Evolutionary conservation across 2,888 invertebrate genomes (phyloP).

Genomic region (Podotricha telesiphe): DNA sequence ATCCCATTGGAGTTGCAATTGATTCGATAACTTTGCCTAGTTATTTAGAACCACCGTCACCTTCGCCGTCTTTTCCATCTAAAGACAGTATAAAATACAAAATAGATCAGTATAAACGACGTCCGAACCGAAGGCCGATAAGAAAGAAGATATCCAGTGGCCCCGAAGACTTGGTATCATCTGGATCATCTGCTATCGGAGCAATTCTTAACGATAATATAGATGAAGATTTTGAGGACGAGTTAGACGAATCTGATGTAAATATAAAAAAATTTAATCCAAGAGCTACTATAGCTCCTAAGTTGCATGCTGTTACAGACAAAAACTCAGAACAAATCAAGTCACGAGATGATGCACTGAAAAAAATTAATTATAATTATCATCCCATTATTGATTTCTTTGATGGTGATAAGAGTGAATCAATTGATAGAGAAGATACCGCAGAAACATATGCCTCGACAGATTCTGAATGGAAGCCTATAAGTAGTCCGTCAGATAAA

Average conservation of each 20-base stretch:
- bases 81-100: slow-evolving; percentile 70
- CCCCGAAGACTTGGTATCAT: slow-evolving; percentile 71
- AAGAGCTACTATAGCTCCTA: slow-evolving; percentile 68
- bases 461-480: slow-evolving; percentile 80
- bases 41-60: slow-evolving; percentile 77
- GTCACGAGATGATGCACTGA: slow-evolving; percentile 55
- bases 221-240: slow-evolving; percentile 63
- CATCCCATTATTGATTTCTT: slow-evolving; percentile 93
- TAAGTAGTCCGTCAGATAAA: slow-evolving; percentile 63
- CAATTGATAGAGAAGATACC: slow-evolving; percentile 73
- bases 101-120: slow-evolving; percentile 68
- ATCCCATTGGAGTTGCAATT: slow-evolving; percentile 50
- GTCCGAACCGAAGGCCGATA: slow-evolving; percentile 71
- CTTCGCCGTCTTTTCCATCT: slow-evolving; percentile 64
- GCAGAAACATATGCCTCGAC: slow-evolving; percentile 56
- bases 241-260: slow-evolving; percentile 52
- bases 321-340: slow-evolving; percentile 53
- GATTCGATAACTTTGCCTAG: slow-evolving; percentile 74
- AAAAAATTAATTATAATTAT: slow-evolving; percentile 90
- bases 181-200: slow-evolving; percentile 72
- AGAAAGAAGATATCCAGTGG: slow-evolving; percentile 73
- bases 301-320: slow-evolving; percentile 60
- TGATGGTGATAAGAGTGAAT: slow-evolving; percentile 64
- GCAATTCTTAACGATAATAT: slow-evolving; percentile 57
- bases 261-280: slow-evolving; percentile 54